phyloP scores from a whole-genome alignment of 2,113 vertebrate species.

The Halichoerus grypus region DNA sequence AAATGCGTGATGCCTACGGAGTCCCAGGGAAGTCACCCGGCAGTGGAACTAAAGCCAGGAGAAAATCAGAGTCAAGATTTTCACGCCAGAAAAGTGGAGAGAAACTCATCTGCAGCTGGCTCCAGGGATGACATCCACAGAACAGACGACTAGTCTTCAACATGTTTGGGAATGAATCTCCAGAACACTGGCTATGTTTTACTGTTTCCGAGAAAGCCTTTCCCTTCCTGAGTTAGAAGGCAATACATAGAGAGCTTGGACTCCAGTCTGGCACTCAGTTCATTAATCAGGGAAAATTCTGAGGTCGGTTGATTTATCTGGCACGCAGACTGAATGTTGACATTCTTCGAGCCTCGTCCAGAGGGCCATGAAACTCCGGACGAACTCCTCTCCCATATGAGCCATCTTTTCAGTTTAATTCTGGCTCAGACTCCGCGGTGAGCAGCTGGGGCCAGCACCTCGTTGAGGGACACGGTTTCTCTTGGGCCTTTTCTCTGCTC shows the following conservation, averaged over 20 bases:
- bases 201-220: constrained; percentile 21
- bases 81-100: not conserved
- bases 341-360: not conserved
- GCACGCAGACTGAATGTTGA: not conserved
- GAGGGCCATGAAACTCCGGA: not conserved
- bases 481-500: not conserved
- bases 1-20: too few relatives aligned
- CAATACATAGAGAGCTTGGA: not conserved
- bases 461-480: not conserved
- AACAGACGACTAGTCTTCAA: not conserved
- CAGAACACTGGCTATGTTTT: not conserved
- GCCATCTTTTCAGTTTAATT: not conserved
- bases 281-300: not conserved
- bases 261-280: not conserved
- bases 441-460: not conserved
- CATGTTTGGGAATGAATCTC: not conserved
- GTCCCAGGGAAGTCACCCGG: not conserved
- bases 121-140: not conserved
- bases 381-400: not conserved
- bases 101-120: not conserved
- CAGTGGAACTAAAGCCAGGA: not conserved
- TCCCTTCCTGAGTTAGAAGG: not conserved
- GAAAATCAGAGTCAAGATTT: not conserved
- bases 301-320: not conserved
- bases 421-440: not conserved